These are phyloP conservation scores for Sander lucioperca DNA, from an alignment of 2,113 vertebrate genomes.

Conservation along the genomic window DNA sequence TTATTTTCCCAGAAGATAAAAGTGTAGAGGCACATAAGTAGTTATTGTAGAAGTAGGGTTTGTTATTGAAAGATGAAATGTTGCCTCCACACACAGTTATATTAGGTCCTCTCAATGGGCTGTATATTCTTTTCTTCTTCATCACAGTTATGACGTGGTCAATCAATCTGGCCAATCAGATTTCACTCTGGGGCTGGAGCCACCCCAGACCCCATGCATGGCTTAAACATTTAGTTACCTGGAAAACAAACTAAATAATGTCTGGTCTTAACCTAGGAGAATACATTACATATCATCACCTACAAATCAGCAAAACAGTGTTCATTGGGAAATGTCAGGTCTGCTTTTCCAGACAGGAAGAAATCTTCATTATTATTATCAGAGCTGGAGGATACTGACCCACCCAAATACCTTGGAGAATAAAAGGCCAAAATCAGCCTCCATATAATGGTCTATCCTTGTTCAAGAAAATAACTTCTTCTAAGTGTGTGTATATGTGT, in stretches of 20 bases:
- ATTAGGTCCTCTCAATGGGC: not conserved
- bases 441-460: conserved; percentile 7
- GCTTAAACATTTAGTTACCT: not conserved
- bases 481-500: not conserved
- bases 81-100: not conserved
- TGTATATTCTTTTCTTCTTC: not conserved
- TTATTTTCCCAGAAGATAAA: not conserved
- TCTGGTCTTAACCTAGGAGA: not conserved
- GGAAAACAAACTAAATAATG: not conserved
- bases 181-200: not conserved
- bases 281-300: not conserved
- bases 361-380: conserved; percentile 10
- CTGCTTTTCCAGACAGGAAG: conserved; percentile 1
- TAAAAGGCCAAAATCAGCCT: conserved; percentile 32
- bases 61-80: not conserved
- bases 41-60: not conserved
- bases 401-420: conserved; percentile 20
- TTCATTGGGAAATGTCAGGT: conserved; percentile 7
- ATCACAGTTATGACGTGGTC: not conserved
- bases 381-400: conserved; percentile 14
- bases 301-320: not conserved
- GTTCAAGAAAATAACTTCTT: conserved; percentile 18
- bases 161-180: not conserved
- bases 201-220: no score
- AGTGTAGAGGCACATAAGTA: not conserved